Base-by-base conservation (phyloP, 23 tunicate genomes). In the Halocynthia aurantium region DNA sequence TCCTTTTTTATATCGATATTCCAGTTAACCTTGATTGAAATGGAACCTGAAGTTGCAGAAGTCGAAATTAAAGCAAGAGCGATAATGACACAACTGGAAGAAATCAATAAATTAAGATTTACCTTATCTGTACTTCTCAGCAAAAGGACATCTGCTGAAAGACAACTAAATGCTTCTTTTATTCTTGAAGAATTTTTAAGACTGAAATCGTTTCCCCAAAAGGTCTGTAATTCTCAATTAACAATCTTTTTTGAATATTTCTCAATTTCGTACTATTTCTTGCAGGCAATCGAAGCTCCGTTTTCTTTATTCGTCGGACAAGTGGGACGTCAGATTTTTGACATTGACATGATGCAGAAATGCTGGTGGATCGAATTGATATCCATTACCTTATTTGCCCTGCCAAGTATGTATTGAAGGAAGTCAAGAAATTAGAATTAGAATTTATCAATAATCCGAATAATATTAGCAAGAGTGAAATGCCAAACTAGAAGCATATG, bases 221-320 rank as follows among this genome's bases (percentile, higher is more conserved):
- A 92, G 88, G 98, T 86, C 58, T 10, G 7, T 63, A 20, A 54
- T 49, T 49, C 31, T 15, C 0, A 2, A 5, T 20, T 68, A 17
- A n/a, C 21, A 17, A n/a, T 15, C 52, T 69, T 22, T 9, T 44
- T 11, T 78, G 56, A 60, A 52, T 67, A 15, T n/a, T 80, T 80
- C 17, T 69, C 1, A 5, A 8, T 71, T 80, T 80, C 5, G 53
- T 12, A 10, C 61, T 49, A 2, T 22, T 68, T n/a, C 22, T 22
- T 22, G 19, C 67, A 92, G 98, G 98, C 98, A 10, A 92, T 92
- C 70, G 89, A 86, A 57, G 91, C 92, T 8, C 86, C 82, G 61
- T 83, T 92, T 71, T 81, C 76, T 55, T 57, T 85, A 53, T 92
- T 92, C 56, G 68, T 82, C 70, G 58, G 81, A 10, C 64, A 82